A percentile compares a stretch with the other conserved stretches of the same genome.
These are phyloP conservation scores for Lasioglossum pauxillum DNA, from an alignment of 2,888 invertebrate species.

Conservation along the genomic window DNA sequence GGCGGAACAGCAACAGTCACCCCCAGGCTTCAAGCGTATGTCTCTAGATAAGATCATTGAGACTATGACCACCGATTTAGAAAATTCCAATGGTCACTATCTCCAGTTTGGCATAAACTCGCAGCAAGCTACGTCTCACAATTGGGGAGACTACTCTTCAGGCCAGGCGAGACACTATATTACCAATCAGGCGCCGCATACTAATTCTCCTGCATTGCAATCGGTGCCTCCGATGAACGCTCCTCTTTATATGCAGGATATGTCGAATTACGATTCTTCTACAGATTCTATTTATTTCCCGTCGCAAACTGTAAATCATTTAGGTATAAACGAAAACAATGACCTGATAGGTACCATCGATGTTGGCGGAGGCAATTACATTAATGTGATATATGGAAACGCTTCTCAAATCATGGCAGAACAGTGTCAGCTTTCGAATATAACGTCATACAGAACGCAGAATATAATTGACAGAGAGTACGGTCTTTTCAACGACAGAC, in stretches of 20 bases:
- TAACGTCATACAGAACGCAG: slow-evolving; percentile 77
- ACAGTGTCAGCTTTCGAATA: slow-evolving; percentile 77
- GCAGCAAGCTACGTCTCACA: slow-evolving; percentile 77
- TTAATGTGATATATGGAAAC: slow-evolving; percentile 83
- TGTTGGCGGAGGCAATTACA: slow-evolving; percentile 84
- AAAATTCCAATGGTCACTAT: slow-evolving; percentile 86
- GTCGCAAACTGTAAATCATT: slow-evolving; percentile 78
- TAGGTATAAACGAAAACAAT: slow-evolving; percentile 82
- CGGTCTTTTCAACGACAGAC: slow-evolving; percentile 81
- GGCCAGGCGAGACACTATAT: slow-evolving; percentile 76
- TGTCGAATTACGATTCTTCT: slow-evolving; percentile 71
- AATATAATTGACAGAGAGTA: slow-evolving; percentile 80
- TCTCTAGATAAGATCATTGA: slow-evolving; percentile 87
- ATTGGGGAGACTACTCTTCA: slow-evolving; percentile 80
- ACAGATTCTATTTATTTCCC: slow-evolving; percentile 80
- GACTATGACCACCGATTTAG: slow-evolving; percentile 87
- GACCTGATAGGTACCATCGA: slow-evolving; percentile 83
- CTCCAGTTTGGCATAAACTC: slow-evolving; percentile 85
- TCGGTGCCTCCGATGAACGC: slow-evolving; percentile 70
- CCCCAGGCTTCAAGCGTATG: slow-evolving; percentile 78
- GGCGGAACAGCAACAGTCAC: slow-evolving; percentile 76
- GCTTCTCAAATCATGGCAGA: slow-evolving; percentile 81
- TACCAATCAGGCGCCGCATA: slow-evolving; percentile 66
- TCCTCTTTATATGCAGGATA: slow-evolving; percentile 77
- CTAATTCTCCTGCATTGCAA: slow-evolving; percentile 63